Evolutionary conservation across 1,140 invertebrate species (phyloP).

Genomic region (Drosophila nebulosa): DNA sequence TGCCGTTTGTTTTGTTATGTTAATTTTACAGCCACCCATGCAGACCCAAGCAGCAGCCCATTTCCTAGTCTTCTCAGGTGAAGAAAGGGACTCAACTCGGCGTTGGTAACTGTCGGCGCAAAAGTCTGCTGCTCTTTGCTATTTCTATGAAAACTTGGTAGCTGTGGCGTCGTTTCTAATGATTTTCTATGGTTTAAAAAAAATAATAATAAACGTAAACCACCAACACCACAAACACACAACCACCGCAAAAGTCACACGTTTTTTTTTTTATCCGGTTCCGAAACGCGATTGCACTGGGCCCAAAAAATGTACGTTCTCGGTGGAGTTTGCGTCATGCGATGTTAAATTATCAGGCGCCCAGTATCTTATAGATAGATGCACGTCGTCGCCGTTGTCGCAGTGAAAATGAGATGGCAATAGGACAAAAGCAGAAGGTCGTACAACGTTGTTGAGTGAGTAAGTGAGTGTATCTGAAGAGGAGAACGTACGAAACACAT

Average conservation of each 20-base stretch:
- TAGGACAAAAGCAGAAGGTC: conserved; percentile 44
- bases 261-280: neutral
- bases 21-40: conserved; percentile 56
- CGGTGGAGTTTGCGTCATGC: conserved; percentile 76
- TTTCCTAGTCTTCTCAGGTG: neutral
- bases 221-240: neutral
- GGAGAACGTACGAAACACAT: neutral
- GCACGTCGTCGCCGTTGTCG: conserved; percentile 18
- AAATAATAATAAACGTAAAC: neutral
- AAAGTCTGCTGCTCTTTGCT: conserved; percentile 47
- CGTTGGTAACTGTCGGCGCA: conserved; percentile 4
- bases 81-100: conserved; percentile 25
- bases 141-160: conserved; percentile 79
- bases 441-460: conserved; percentile 22
- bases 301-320: conserved; percentile 63
- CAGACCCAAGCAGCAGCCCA: neutral
- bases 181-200: conserved; percentile 65
- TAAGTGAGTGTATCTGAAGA: neutral
- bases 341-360: conserved; percentile 74
- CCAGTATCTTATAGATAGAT: conserved; percentile 32
- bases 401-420: conserved; percentile 39
- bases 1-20: conserved; percentile 49
- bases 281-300: conserved; percentile 8
- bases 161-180: conserved; percentile 68
- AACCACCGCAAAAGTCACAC: neutral